Percentiles rank a stretch among this genome's conserved stretches.
phyloP scores from a whole-genome alignment of 2,797 vertebrate genomes.

The Simalia tracyae region DNA sequence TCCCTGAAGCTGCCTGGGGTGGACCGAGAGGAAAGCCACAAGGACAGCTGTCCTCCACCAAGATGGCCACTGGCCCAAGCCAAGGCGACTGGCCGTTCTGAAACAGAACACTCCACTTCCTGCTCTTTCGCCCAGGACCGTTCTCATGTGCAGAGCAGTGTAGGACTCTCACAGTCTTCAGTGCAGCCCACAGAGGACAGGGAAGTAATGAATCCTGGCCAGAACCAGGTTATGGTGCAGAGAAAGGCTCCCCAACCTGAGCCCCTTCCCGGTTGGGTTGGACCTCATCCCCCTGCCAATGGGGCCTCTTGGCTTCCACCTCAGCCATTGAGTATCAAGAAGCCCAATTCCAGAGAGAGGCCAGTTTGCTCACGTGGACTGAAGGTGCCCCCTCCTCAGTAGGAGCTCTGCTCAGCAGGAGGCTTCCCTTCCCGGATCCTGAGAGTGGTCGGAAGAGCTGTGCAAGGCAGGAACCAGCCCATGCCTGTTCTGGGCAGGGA shows the following conservation, averaged over 20 bases:
- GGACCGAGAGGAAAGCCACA: too few relatives aligned
- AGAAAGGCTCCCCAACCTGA: not conserved
- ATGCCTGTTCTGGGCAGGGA: not conserved
- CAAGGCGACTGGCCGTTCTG: too few relatives aligned
- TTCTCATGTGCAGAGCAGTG: too few relatives aligned
- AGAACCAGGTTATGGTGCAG: too few relatives aligned
- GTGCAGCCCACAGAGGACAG: not conserved
- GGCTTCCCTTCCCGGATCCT: not conserved
- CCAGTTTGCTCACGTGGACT: too few relatives aligned
- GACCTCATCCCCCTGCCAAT: not conserved
- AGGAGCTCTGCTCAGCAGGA: not conserved
- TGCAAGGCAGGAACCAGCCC: not conserved
- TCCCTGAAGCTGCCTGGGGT: too few relatives aligned
- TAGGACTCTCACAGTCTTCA: not conserved
- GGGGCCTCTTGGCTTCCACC: not conserved
- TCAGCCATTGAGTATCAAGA: not conserved
- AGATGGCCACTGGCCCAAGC: not conserved
- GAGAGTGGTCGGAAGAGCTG: not conserved
- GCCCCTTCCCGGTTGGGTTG: not conserved
- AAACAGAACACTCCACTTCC: not conserved
- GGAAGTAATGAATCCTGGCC: not conserved
- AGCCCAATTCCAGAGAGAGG: too few relatives aligned
- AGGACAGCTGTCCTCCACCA: too few relatives aligned
- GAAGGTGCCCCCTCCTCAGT: not conserved
- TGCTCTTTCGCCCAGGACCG: too few relatives aligned